Evolutionary conservation across 2,888 invertebrate species (phyloP), one percentile per base, ranked within the genome.

Genomic region (Subacronicta megacephala): DNA sequence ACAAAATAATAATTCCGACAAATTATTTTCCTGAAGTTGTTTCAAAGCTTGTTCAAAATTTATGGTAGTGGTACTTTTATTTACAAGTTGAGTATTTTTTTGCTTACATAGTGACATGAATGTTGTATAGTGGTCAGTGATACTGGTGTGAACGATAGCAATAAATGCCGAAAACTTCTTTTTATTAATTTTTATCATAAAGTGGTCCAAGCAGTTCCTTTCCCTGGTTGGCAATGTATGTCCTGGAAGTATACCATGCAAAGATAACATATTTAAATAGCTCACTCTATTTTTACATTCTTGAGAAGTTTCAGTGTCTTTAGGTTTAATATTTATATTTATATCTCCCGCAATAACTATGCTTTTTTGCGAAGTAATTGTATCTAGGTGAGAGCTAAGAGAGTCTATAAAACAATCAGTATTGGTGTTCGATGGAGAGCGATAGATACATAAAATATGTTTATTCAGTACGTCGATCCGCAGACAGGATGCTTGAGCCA

Each of bases 191-290:
- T 54, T 59, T 0, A 59, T 1, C 53, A 53, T 47, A 23, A 58
- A 53, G 10, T 58, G 58, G 13, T 58, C 53, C 7, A 53, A 33
- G 26, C 47, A 58, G 4, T 37, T 23, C 5, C 5, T 7, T 9
- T 46, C 16, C n/a, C 57, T 41, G 0, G 52, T 62, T 10, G 60
- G 38, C 36, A 57, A 4, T 2, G 12, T 38, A 33, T 64, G 53
- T 0, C 61, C 64, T 13, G 57, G 42, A 1, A 61, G 36, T 7
- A 46, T 46, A 13, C 53, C 53, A 0, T 57, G 31, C 6, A 17
- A 13, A 1, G 63, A 43, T 7, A 64, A 13, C 31, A 40, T 53
- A 10, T 53, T 38, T 4, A 60, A 35, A 23, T 64, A 61, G 12
- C 7, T 42, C 4, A 7, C n/a, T 36, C 53, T 50, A 13, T 57